Base-by-base conservation (phyloP, 2,113 vertebrate species). In the Oreochromis spilurus region DNA sequence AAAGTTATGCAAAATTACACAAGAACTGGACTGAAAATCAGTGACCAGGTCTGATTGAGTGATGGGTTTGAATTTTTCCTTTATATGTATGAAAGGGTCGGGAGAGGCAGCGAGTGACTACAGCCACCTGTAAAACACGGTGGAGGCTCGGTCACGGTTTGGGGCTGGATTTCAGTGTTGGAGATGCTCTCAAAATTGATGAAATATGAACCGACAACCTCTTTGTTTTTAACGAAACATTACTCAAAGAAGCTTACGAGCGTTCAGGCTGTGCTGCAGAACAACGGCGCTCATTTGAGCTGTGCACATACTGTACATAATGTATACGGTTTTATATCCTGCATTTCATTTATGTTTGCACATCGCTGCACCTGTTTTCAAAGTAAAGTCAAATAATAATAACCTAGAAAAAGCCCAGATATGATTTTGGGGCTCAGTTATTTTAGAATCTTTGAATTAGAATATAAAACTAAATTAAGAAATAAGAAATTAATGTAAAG, bases 131-230 rank as follows among this genome's bases (percentile, higher is more conserved):
- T 0, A 11, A 75, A 75, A 48, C 40, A 29, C 1, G 5, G 24
- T 7, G 67, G 67, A 75, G 40, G 40, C 40, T 48, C 2, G 0
- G 5, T 29, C 67, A 29, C 9, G 40, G 24, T 17, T 75, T 17
- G 21, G 21, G 40, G 67, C 67, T 48, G 14, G 13, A 26, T 29
- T 48, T 29, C 40, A 29, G 14, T 29, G 40, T 45, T 0, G n/a
- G 21, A 70, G 12, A 70, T 4, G 12, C 45, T 43, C n/a, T 45
- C 13, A 26, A 45, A 72, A 72, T 10, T 1, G 3, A 26, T 72
- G 13, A 45, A 70, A 16, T 10, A 45, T 70, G 65, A 70, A 45
- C 8, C 0, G 19, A 38, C 11, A 0, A 9, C 0, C 0, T 40
- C 62, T 70, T 70, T 4, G n/a, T 24, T 43, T 70, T 14, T 67